Conservation (phyloP, 2,797 vertebrate genomes). For the Varecia variegata region DNA sequence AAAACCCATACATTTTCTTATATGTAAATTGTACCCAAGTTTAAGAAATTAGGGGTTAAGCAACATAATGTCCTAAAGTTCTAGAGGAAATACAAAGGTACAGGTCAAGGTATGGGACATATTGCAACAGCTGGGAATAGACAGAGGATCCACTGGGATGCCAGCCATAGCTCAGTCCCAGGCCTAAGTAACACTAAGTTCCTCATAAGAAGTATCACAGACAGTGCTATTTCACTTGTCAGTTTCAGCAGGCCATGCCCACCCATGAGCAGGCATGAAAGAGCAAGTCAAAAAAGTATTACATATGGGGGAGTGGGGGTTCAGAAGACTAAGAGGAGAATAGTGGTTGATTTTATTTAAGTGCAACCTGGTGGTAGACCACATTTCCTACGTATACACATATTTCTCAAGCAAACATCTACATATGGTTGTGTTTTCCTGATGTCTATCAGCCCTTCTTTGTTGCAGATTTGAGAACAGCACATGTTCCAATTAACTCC, state of each 20-base stretch:
- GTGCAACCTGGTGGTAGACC: conserved; percentile 31
- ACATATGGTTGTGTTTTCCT: conserved; percentile 68
- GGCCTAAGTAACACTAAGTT: neutral
- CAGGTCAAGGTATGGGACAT: neutral
- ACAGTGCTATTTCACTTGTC: neutral
- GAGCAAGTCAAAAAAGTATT: conserved; percentile 27
- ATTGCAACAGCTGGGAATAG: neutral
- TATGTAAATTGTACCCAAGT: neutral
- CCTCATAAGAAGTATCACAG: neutral
- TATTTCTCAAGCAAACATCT: conserved; percentile 61
- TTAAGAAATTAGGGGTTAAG: neutral
- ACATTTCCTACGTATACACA: conserved; percentile 61
- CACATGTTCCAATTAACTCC: conserved; percentile 79
- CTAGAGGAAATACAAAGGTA: neutral
- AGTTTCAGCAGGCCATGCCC: conserved; percentile 24
- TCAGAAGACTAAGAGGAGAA: neutral
- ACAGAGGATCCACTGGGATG: neutral
- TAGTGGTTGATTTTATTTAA: conserved; percentile 63
- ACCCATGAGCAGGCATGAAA: conserved; percentile 58
- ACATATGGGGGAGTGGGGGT: neutral
- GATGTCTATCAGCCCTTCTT: conserved; percentile 73
- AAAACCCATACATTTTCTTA: neutral
- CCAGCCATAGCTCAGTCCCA: neutral
- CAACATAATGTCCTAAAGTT: neutral
- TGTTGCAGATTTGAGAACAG: conserved; percentile 66